These are phyloP conservation scores for Rhyacophila evoluta DNA, from an alignment of 2,888 invertebrate genomes.

Conservation along the genomic window DNA sequence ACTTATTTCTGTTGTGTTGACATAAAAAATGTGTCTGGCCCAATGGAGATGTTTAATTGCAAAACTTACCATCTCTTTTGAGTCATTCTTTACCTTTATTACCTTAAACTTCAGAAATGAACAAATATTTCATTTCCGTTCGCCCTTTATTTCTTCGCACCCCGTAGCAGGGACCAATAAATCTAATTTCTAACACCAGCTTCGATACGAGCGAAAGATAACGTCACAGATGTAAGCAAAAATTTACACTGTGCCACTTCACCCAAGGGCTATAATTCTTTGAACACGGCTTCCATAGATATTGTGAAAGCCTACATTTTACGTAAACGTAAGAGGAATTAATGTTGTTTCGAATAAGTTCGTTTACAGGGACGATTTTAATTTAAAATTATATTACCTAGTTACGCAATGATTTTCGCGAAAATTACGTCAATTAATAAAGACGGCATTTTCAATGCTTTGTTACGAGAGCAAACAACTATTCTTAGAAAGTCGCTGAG, in stretches of 20 bases:
- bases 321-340: slow-evolving; percentile 34
- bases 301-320: slow-evolving; percentile 12
- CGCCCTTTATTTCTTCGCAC: slow-evolving; percentile 46
- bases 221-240: background rate
- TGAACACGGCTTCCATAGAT: background rate
- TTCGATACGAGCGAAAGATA: slow-evolving; percentile 15
- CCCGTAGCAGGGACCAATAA: slow-evolving; percentile 48
- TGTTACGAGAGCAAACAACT: too few species aligned
- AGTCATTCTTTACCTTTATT: slow-evolving; percentile 27
- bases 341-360: slow-evolving; percentile 50
- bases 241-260: background rate
- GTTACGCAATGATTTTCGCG: background rate
- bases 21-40: background rate
- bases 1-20: too few species aligned
- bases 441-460: too few species aligned
- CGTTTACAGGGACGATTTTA: slow-evolving; percentile 40
- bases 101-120: slow-evolving; percentile 48
- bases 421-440: too few species aligned
- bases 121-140: slow-evolving; percentile 51
- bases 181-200: slow-evolving; percentile 48
- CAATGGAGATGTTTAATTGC: slow-evolving; percentile 47
- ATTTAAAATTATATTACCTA: background rate
- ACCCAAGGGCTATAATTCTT: background rate
- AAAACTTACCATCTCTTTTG: slow-evolving; percentile 27
- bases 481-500: too few species aligned